Base-by-base conservation (phyloP, 2,888 invertebrate species). In the Drosophila quinaria region DNA sequence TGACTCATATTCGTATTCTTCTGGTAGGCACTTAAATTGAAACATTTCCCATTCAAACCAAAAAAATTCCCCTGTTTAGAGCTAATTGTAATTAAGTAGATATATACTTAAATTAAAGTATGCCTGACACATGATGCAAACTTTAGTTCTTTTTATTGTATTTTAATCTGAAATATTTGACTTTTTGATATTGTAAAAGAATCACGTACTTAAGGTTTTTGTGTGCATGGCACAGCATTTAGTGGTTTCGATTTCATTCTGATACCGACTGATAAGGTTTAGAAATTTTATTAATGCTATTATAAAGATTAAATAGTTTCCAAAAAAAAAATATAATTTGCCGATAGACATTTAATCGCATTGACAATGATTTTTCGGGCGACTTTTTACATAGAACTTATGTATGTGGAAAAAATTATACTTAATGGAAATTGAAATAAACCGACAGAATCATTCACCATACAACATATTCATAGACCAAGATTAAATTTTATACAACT, bases 131-230 rank as follows among this genome's bases (percentile, higher is more conserved):
- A 19, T 54, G 56, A 31, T 22, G 25, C 13, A 41, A 41, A 39
- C 17, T 33, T 44, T 10, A 31, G 31, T 37, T 25, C 1, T 29
- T 15, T 47, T 25, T 50, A 10, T 35, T 39, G 35, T 25, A 15
- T 15, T 58, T 49, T 2, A 44, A 31, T 52, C 35, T 13, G 11
- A 29, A 35, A 47, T 19, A 60, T 42, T 63, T 22, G 31, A 46
- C 39, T 31, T 44, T 61, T 25, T 46, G 22, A 29, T 54, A 61
- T 31, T 29, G 39, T 35, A 63, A 66, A 58, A 63, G 37, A 55
- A 74, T 79, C 77, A 78, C 77, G 80, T 78, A 64, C 47, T 50
- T 64, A 8, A 3, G 8, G 8, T 22, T 50, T 39, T 61, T 9
- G 42, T 61, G 56, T 31, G 49, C 51, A 65, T 63, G 39, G 22